Evolutionary conservation across 2,113 vertebrate genomes (phyloP), one percentile per base, ranked within the genome.

Genomic region (Pongo abelii): DNA sequence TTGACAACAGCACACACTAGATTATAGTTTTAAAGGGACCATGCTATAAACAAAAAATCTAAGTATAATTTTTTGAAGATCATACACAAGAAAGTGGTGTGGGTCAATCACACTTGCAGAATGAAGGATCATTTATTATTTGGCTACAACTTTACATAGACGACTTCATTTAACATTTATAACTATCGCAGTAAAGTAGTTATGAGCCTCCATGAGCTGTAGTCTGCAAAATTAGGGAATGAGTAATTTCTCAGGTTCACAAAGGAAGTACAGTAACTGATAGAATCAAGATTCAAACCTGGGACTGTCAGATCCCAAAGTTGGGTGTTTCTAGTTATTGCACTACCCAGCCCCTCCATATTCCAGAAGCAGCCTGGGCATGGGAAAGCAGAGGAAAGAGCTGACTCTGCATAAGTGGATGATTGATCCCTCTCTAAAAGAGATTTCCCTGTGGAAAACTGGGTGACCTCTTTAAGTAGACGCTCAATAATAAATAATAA

Each of bases 71-170:
- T 83, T 50, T 84, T 69, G 52, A 83, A 85, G 22, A 61, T 55
- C 7, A 91, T 52, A 80, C 30, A 55, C 17, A 46, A 59, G 25
- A 75, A 52, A 80, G 22, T 55, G 11, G 12, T 72, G 3, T 85
- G 59, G 40, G 30, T 43, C 67, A 89, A 17, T 61, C 43, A 48
- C 18, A 77, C 20, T 74, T 69, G 12, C 46, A 52, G 20, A 72
- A 12, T 50, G 3, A 81, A 94, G 46, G 55, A n/a, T n/a, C 20
- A 92, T 69, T 91, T 84, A 89, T 86, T 55, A 96, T 84, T 55
- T 92, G 50, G 84, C 48, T 72, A 25, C 75, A 25, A 32, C 64
- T 81, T 57, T 84, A 30, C 59, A 50, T 5, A 52, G 30, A 94
- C 67, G 13, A 64, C 67, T 91, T 77, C 43, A 78, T 32, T 57